Evolutionary conservation across 2,888 invertebrate genomes (phyloP).

Genomic region (Eurytoma adleriae): DNA sequence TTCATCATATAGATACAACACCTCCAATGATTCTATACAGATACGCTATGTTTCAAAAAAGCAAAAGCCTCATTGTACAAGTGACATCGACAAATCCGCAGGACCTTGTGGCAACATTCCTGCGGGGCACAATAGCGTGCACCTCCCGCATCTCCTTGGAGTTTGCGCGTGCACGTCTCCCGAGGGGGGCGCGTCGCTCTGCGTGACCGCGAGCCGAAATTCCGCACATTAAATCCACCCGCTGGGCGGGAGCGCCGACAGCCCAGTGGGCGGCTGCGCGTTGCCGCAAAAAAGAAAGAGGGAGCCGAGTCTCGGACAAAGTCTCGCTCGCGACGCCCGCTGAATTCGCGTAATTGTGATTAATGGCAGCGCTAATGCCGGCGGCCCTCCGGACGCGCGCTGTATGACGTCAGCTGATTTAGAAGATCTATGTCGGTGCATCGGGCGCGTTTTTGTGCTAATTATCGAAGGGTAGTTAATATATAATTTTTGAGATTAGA

Average conservation of each 20-base stretch:
- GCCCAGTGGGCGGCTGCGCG: slow-evolving; percentile 26
- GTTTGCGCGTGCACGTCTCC: too few relatives aligned
- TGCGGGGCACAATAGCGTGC: background rate
- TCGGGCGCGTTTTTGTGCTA: background rate
- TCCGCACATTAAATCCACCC: slow-evolving; percentile 19
- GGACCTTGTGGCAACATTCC: too few relatives aligned
- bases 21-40: too few relatives aligned
- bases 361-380: slow-evolving; percentile 69
- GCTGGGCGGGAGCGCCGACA: slow-evolving; percentile 31
- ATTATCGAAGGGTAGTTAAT: too few relatives aligned
- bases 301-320: background rate
- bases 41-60: too few relatives aligned
- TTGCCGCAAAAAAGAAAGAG: background rate
- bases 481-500: too few relatives aligned
- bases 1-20: too few relatives aligned
- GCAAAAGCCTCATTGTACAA: too few relatives aligned
- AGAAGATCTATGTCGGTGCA: slow-evolving; percentile 5
- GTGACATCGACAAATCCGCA: too few relatives aligned
- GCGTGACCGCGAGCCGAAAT: background rate
- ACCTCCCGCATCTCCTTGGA: too few relatives aligned
- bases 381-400: slow-evolving; percentile 50
- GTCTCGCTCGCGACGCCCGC: background rate
- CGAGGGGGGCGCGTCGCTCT: background rate
- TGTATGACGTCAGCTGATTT: slow-evolving; percentile 44
- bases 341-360: slow-evolving; percentile 71